Base-by-base conservation (phyloP, 2,888 invertebrate species). In the Yponomeuta cagnagella region DNA sequence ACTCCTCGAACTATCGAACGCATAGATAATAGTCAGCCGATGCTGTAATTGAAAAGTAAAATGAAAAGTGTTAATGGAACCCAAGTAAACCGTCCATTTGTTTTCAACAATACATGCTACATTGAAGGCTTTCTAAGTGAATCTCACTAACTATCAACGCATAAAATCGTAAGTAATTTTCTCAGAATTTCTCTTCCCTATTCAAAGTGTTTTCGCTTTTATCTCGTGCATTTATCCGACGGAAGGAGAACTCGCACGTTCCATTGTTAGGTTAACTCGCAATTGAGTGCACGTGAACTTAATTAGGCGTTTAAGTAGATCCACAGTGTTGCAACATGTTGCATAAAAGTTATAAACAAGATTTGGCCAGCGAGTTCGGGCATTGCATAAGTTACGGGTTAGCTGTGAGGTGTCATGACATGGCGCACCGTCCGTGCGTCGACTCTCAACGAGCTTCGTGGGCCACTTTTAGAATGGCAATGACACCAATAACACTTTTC, bases 401-500 rank as follows among this genome's bases (percentile, higher is more conserved):
- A n/a, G 48, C 79, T 85, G 85, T 87, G 82, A 79, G 81, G 79
- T 76, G 79, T 77, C 77, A 79, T 89, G 89, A 89, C 87, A 88
- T 82, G 78, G 76, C 71, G 74, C 77, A 77, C 77, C 79, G 82
- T 43, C 63, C 85, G 83, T 80, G 80, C 74, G 75, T 72, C 74
- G 88, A 78, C 78, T 89, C 76, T 83, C 77, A 82, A 89, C 81
- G 75, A 75, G 76, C 77, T 74, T 75, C 76, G 78, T 82, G 88
- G 82, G 81, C 89, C 78, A 81, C 80, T 86, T 89, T 83, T 79
- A 77, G 77, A 77, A 31, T 82, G 89, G 87, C 90, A 89, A 79
- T 89, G 90, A 90, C 90, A 85, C 83, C 83, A 81, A 87, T 89
- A 80, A 76, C 74, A 82, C 83, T 86, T 86, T 86, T 83, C 83